Base-by-base conservation (phyloP, 2,888 invertebrate species). In the Yponomeuta plumbellus region DNA sequence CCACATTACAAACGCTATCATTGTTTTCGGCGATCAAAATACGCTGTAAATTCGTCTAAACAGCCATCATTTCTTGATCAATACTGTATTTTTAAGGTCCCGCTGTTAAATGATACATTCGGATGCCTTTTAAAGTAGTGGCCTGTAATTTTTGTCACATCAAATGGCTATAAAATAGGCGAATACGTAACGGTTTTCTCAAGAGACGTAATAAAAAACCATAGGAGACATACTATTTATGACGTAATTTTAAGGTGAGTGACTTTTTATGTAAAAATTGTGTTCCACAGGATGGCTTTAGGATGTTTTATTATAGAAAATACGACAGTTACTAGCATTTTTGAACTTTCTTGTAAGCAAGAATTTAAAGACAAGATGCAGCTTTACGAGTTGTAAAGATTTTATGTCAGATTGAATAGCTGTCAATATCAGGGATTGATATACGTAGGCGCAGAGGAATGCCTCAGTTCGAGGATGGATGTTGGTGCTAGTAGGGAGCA, bases 141-240 rank as follows among this genome's bases (percentile, higher is more conserved):
- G 77, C 72, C 77, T 75, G 78, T 79, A 76, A 79, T 75, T 77
- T 83, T 81, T 80, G 80, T 79, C 79, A 78, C 79, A 77, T 83
- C 80, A 81, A 83, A 83, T 78, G 75, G 75, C 75, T 76, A 78
- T 84, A 79, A 80, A 79, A 76, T 72, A 70, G 71, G 71, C 76
- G 77, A 75, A 78, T 75, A 75, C 73, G 72, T 76, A 71, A 72
- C 73, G 75, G 75, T 76, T 74, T 71, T 68, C 68, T 70, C 72
- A 73, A 75, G 80, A 78, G 81, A 80, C 79, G 44, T 44, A 21
- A 64, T 64, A 79, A 72, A 66, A 68, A 70, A 67, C 67, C 65
- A 64, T 64, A 11, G 64, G 23, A 64, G 40, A 52, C 20, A 23
- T 57, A 56, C 44, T 40, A 63, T 64, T 52, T 64, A 56, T 64